Conservation (phyloP, 2,113 vertebrate species). For the Percina caprodes region DNA sequence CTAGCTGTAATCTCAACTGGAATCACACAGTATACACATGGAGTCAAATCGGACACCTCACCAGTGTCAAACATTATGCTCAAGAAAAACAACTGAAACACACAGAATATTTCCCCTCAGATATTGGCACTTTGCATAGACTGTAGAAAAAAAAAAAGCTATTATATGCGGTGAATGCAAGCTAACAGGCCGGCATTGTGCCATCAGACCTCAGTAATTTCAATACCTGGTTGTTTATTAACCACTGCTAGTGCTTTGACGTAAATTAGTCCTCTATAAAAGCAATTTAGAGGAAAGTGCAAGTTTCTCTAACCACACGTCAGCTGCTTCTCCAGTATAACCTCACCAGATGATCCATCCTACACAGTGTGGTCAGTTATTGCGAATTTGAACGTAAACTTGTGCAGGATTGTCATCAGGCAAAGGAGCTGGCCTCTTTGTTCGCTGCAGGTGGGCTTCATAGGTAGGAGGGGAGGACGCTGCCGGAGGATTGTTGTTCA, state of each 20-base stretch:
- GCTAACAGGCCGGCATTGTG: background rate
- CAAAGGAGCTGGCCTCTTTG: background rate
- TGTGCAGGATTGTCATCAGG: rapidly evolving
- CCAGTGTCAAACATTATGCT: background rate
- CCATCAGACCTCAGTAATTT: background rate
- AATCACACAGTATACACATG: background rate
- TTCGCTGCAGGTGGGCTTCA: background rate
- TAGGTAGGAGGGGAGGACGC: slow-evolving; percentile 22
- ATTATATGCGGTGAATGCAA: background rate
- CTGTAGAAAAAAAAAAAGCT: background rate
- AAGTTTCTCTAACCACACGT: background rate
- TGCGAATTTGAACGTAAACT: background rate
- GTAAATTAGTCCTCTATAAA: background rate
- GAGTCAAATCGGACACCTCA: background rate
- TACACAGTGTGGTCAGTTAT: rapidly evolving
- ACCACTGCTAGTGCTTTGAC: slow-evolving; percentile 18
- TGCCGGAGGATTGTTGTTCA: background rate
- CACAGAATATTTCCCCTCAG: background rate
- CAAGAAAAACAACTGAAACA: slow-evolving; percentile 8
- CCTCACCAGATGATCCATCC: background rate
- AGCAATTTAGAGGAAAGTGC: background rate
- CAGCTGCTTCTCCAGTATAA: background rate
- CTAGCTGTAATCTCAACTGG: background rate
- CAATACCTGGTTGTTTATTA: slow-evolving; percentile 51
- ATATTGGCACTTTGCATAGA: background rate